Evolutionary conservation across 2,113 vertebrate species (phyloP).

Genomic region (Donacobius atricapilla): DNA sequence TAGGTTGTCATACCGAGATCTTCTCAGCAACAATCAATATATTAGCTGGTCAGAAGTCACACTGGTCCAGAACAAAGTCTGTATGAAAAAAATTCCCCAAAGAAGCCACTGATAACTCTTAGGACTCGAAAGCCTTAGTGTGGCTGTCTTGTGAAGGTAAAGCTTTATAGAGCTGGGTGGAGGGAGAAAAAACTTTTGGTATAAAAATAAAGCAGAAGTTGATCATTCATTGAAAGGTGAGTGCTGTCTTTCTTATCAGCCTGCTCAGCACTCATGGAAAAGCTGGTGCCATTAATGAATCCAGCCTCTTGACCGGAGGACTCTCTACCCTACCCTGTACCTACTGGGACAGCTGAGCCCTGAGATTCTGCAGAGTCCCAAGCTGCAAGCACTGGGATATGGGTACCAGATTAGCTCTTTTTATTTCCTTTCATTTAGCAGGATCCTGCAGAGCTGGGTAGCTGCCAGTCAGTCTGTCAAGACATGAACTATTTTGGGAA

Average conservation of each 20-base stretch:
- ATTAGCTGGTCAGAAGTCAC: background rate
- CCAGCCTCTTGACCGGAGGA: background rate
- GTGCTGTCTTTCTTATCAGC: background rate
- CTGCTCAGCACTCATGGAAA: background rate
- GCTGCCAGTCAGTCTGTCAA: slow-evolving; percentile 78
- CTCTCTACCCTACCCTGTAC: background rate
- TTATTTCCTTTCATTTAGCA: slow-evolving; percentile 68
- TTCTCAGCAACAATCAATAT: background rate
- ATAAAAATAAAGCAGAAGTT: slow-evolving; percentile 25
- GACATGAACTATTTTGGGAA: slow-evolving; percentile 79
- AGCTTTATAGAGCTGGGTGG: background rate
- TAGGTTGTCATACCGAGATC: background rate
- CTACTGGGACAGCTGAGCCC: background rate
- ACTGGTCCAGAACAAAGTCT: background rate
- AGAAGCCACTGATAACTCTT: background rate
- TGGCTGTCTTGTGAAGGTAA: background rate
- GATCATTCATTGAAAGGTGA: background rate
- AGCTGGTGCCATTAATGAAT: background rate
- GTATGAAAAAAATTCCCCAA: background rate
- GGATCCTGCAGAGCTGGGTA: slow-evolving; percentile 72
- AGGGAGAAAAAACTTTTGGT: background rate
- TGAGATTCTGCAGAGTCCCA: slow-evolving; percentile 22
- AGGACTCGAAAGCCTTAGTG: background rate
- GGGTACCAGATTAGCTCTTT: slow-evolving; percentile 60
- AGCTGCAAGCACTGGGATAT: background rate